Conservation (phyloP, 2,113 vertebrate species). For the Centropus unirufus region DNA sequence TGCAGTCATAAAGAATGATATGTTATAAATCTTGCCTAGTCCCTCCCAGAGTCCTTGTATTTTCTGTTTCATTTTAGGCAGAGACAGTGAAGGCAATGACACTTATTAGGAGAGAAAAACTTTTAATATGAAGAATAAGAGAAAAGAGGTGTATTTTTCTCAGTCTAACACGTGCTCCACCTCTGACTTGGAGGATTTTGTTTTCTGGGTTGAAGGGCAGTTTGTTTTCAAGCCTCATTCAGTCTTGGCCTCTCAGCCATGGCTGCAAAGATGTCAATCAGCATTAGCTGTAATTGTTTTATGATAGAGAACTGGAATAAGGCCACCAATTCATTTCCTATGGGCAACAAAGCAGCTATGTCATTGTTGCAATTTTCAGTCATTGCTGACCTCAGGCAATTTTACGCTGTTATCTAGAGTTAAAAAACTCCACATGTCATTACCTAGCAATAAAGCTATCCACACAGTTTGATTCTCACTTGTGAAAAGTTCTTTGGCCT, state of each 20-base stretch:
- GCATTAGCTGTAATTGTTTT: slow-evolving; percentile 55
- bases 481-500: neutral
- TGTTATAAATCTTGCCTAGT: neutral
- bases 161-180: neutral
- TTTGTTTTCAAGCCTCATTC: slow-evolving; percentile 53
- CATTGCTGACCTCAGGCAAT: slow-evolving; percentile 48
- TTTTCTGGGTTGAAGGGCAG: slow-evolving; percentile 36
- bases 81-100: neutral
- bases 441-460: slow-evolving; percentile 42
- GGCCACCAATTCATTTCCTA: slow-evolving; percentile 43
- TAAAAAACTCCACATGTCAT: slow-evolving; percentile 36
- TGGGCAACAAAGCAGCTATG: slow-evolving; percentile 25
- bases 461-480: neutral
- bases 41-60: neutral
- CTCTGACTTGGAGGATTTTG: slow-evolving; percentile 13
- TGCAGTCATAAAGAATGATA: neutral
- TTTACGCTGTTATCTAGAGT: neutral
- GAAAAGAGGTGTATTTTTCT: neutral
- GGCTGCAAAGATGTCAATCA: slow-evolving; percentile 46
- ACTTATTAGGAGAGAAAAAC: neutral
- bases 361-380: slow-evolving; percentile 57
- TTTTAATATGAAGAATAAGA: neutral
- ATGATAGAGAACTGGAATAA: slow-evolving; percentile 50
- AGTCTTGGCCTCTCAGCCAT: neutral
- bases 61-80: neutral